These are phyloP conservation scores for Folsomia candida DNA, from an alignment of 2,888 invertebrate species.

Conservation along the genomic window DNA sequence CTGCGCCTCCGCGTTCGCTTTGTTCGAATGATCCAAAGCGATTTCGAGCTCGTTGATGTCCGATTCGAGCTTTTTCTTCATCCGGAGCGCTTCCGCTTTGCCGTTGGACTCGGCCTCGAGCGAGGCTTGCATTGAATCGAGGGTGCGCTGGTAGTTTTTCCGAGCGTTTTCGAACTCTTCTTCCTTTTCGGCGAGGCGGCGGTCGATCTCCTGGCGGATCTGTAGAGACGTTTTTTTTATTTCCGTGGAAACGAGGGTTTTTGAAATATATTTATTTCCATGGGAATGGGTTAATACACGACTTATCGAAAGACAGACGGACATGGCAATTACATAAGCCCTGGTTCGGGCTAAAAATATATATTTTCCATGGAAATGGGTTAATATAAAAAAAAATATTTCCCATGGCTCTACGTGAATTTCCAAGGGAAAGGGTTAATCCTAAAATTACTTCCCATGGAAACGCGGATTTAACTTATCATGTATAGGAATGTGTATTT, in stretches of 20 bases:
- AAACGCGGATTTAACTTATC: too few relatives aligned
- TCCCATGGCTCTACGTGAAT: too few relatives aligned
- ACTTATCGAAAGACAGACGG: background rate
- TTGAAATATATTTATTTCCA: too few relatives aligned
- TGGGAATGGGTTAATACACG: too few relatives aligned
- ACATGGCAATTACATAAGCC: too few relatives aligned
- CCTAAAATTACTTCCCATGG: too few relatives aligned
- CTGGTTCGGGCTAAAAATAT: slow-evolving; percentile 89
- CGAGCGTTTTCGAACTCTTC: slow-evolving; percentile 65
- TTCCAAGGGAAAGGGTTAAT: too few relatives aligned
- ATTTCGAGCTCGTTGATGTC: slow-evolving; percentile 65
- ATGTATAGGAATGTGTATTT: too few relatives aligned
- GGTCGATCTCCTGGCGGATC: slow-evolving; percentile 14
- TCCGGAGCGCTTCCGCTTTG: slow-evolving; percentile 61
- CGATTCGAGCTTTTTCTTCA: slow-evolving; percentile 64
- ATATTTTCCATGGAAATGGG: too few relatives aligned
- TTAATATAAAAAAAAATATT: slow-evolving; percentile 65
- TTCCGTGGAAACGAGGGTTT: too few relatives aligned
- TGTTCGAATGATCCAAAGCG: slow-evolving; percentile 62
- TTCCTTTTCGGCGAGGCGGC: slow-evolving; percentile 62
- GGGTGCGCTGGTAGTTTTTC: slow-evolving; percentile 63
- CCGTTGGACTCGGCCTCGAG: slow-evolving; percentile 62
- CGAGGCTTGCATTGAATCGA: slow-evolving; percentile 63
- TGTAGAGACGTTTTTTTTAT: background rate
- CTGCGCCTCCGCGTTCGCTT: slow-evolving; percentile 58